Percentiles rank a stretch among this genome's conserved stretches.
phyloP scores from a whole-genome alignment of 2,888 invertebrate species.

The Scaptomyza tumidula region DNA sequence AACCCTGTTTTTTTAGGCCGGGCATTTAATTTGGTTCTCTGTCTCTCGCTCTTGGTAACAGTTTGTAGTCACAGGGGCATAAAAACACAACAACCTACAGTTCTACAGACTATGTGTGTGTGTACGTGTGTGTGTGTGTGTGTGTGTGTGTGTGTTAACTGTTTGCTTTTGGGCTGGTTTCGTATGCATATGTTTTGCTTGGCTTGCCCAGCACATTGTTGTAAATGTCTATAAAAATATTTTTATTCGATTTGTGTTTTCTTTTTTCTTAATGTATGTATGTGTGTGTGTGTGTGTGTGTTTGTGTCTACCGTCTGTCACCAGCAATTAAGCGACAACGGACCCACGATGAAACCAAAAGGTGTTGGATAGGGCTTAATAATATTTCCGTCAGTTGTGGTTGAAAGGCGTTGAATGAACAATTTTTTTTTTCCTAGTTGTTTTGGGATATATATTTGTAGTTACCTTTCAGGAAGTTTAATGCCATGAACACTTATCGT shows the following conservation, averaged over 20 bases:
- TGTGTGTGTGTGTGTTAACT: slow-evolving; percentile 49
- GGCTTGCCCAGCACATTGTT: slow-evolving; percentile 64
- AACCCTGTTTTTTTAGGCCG: slow-evolving; percentile 79
- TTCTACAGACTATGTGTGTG: too few relatives aligned
- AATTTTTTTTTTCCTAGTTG: slow-evolving; percentile 13
- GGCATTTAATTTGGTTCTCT: slow-evolving; percentile 54
- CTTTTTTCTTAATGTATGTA: too few relatives aligned
- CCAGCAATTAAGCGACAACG: slow-evolving; percentile 73
- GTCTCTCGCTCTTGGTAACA: slow-evolving; percentile 65
- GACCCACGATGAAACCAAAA: slow-evolving; percentile 29
- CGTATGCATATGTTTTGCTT: slow-evolving; percentile 50
- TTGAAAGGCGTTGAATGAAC: slow-evolving; percentile 40
- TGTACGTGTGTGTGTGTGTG: slow-evolving; percentile 36
- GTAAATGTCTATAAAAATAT: slow-evolving; percentile 76
- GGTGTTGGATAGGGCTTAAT: slow-evolving; percentile 42
- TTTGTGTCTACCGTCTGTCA: slow-evolving; percentile 68
- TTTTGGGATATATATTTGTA: slow-evolving; percentile 17
- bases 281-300: slow-evolving; percentile 17
- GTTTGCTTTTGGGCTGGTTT: slow-evolving; percentile 65
- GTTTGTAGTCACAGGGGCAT: slow-evolving; percentile 55
- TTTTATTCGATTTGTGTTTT: slow-evolving; percentile 75
- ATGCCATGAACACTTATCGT: slow-evolving; percentile 17
- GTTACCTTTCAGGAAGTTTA: slow-evolving; percentile 51
- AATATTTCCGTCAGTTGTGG: slow-evolving; percentile 43
- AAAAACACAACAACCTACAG: slow-evolving; percentile 31